Base-by-base conservation (phyloP, 2,113 vertebrate genomes). In the Jacana jacana region DNA sequence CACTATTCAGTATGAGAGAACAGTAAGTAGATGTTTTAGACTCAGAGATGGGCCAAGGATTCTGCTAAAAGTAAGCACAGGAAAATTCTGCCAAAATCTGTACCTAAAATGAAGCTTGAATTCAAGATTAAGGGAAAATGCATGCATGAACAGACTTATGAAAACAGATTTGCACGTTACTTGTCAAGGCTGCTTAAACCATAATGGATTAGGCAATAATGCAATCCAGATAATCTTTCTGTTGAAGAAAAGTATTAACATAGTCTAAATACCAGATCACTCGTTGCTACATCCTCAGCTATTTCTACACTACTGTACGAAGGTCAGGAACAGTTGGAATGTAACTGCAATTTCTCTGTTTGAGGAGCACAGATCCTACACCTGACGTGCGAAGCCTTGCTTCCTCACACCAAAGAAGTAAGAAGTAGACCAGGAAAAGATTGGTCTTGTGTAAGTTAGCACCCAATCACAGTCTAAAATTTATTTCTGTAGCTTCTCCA, bases 131-230 rank as follows among this genome's bases (percentile, higher is more conserved):
- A 75, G 20, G 44, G 88, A 63, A 83, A 94, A 80, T 42, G 24
- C 39, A 86, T 28, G 30, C 69, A 86, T 11, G 48, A 93, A 84
- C 65, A 64, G 46, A 78, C n/a, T 65, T 84, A 51, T 71, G 69
- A 88, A 90, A 92, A 91, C 35, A 93, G 55, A 93, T 75, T 92
- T 78, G 75, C 35, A 55, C 44, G 28, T 73, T 70, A 92, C 55
- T 94, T 75, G 51, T 88, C 88, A 92, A 64, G 77, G 39, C 46
- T 81, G 39, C 42, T 95, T 93, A 68, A 86, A 78, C 20, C 39
- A 44, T 60, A 91, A 87, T 39, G 42, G 76, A 75, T 90, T 78
- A 77, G 60, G 64, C 65, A 93, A 91, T 70, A 92, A 91, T 4
- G 33, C 83, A 94, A 91, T 64, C 64, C 51, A 92, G 83, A 86